Evolutionary conservation across 2,797 vertebrate genomes (phyloP).

Genomic region (Holocentrus rufus): DNA sequence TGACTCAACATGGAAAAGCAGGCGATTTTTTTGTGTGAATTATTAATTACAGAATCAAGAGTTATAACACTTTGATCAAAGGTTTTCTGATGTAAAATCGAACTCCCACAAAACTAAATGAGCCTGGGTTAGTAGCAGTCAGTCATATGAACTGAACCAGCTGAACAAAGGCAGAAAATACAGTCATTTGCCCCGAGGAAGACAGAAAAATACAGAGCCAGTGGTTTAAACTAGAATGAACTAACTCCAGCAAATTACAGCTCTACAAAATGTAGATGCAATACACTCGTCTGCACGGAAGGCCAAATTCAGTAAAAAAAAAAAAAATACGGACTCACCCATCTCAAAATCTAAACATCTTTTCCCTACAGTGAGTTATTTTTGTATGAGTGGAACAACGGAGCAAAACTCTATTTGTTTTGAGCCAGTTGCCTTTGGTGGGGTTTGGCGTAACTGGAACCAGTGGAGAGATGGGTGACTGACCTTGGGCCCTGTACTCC

Average conservation of each 20-base stretch:
- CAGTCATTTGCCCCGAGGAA: conserved; percentile 6
- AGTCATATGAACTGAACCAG: conserved; percentile 13
- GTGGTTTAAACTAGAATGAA: conserved; percentile 63
- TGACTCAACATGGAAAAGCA: no score
- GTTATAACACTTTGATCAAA: not conserved
- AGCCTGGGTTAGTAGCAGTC: not conserved
- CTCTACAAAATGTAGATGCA: conserved; percentile 47
- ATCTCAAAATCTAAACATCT: conserved; percentile 66
- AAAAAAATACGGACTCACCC: conserved; percentile 60
- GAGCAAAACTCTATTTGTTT: conserved; percentile 50
- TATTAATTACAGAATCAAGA: not conserved
- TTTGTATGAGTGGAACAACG: conserved; percentile 62
- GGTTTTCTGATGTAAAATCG: not conserved
- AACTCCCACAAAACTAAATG: not conserved
- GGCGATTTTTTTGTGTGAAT: not conserved
- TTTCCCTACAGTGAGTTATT: conserved; percentile 61
- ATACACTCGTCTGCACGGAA: conserved; percentile 60
- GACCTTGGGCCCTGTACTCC: conserved; percentile 72
- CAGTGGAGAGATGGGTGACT: conserved; percentile 70
- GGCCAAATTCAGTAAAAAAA: conserved; percentile 53
- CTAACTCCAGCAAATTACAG: conserved; percentile 67
- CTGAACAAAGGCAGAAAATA: conserved; percentile 26
- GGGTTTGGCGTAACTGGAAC: conserved; percentile 72
- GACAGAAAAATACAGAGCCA: conserved; percentile 4
- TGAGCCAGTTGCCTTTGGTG: conserved; percentile 49